A percentile compares a stretch with the other conserved stretches of the same genome.
Conservation (phyloP, 2,888 invertebrate genomes). For the Hecatera dysodea region DNA sequence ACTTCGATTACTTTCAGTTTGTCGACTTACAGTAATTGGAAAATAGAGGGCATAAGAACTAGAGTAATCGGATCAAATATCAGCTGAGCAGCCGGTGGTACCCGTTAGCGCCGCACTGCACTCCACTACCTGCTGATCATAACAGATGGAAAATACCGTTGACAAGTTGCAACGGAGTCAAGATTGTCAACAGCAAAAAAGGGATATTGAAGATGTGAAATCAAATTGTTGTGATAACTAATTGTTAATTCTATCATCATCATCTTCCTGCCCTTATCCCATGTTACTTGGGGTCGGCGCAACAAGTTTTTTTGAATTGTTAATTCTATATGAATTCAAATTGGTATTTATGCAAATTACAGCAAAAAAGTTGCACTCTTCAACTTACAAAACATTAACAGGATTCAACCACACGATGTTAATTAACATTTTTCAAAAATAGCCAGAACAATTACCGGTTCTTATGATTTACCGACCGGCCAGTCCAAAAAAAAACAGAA, state of each 20-base stretch:
- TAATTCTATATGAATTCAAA: background rate
- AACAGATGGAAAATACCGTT: background rate
- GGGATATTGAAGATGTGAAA: background rate
- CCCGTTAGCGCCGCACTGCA: background rate
- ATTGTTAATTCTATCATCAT: no score
- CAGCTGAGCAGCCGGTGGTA: background rate
- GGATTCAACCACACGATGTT: background rate
- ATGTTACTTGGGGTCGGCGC: no score
- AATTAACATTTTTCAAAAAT: background rate
- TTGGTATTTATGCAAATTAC: background rate
- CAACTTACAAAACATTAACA: background rate
- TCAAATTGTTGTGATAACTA: background rate
- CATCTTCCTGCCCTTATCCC: no score
- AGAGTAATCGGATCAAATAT: background rate
- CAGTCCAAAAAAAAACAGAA: background rate
- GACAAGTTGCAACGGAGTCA: background rate
- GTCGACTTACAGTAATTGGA: background rate
- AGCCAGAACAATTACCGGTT: slow-evolving; percentile 4
- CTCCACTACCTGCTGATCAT: background rate
- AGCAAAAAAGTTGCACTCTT: background rate
- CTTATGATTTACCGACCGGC: background rate
- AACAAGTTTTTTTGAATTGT: no score
- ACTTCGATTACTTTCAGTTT: no score
- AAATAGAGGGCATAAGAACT: background rate
- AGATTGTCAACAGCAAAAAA: background rate